phyloP scores from a whole-genome alignment of 2,888 invertebrate species.

The Mactromeris polynyma region DNA sequence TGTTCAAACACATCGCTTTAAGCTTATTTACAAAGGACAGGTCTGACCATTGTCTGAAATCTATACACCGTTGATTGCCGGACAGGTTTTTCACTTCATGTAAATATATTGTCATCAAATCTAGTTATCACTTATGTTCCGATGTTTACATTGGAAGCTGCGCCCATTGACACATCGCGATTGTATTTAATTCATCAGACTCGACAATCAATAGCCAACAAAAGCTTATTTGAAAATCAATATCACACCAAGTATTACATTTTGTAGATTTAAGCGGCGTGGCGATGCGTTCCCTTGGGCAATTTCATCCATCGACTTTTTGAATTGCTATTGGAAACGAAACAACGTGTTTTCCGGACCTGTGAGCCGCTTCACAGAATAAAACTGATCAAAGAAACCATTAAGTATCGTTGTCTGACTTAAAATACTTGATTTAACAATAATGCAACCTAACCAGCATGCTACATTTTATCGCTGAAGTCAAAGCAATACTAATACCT shows the following conservation, averaged over 20 bases:
- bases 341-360: not conserved
- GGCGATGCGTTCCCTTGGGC: not conserved
- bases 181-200: not conserved
- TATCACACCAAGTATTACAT: not conserved
- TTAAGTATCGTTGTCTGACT: not conserved
- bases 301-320: conserved; percentile 2
- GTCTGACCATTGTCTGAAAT: no score
- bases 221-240: conserved; percentile 6
- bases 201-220: not conserved
- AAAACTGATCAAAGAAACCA: not conserved
- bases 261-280: not conserved
- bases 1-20: no score
- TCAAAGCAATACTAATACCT: no score
- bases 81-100: no score
- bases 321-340: not conserved
- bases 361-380: not conserved
- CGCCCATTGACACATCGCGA: not conserved
- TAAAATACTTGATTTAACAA: not conserved
- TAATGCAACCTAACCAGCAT: not conserved
- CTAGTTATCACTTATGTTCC: not conserved
- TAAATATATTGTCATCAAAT: not conserved
- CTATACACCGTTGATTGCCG: no score
- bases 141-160: not conserved
- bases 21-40: no score
- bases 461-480: not conserved